Base-by-base conservation (phyloP, 2,797 vertebrate species). In the Epinephelus coioides region DNA sequence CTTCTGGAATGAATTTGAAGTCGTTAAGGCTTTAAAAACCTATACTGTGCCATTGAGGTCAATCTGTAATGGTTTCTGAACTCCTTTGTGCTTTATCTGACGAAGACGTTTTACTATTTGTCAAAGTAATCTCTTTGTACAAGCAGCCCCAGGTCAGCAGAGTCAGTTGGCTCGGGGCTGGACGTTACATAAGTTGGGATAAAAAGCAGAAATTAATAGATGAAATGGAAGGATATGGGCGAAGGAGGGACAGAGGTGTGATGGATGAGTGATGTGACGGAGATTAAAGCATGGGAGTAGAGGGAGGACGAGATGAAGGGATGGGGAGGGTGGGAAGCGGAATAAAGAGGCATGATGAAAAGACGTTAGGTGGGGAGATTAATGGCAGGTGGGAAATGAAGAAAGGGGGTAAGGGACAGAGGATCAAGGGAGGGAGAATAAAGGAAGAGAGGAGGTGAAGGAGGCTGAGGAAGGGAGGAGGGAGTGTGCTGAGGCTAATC, bases 321-420 rank as follows among this genome's bases (percentile, higher is more conserved):
- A 62, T 9, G 17, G 65, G 51, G 4, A n/a, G 21, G 7, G 6
- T 0, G 38, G n/a, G 11, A 21, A 9, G n/a, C n/a, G 61, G 46
- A 40, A 69, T 9, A 51, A 19, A 18, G 62, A 25, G 25, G 21
- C 14, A 0, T 38, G 71, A 70, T 63, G 73, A 80, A 56, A 76
- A 61, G 47, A 73, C n/a, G 3, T 55, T 3, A 53, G 44, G 62
- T 50, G 71, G 12, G 44, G 40, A 60, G 68, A 83, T 83, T 78
- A 72, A 87, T 43, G 70, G 34, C 54, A 82, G 69, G 57, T 62
- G 68, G 76, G 62, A 50, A 66, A 78, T 50, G 50, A 85, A 73
- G 79, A 71, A 23, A 62, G 34, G 21, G 40, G 44, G 71, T 43
- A 0, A 40, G 70, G 38, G 18, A 68, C 2, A 0, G 56, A 25